These are phyloP conservation scores for Drosophila bipectinata DNA, from an alignment of 1,140 invertebrate species.

Conservation along the genomic window DNA sequence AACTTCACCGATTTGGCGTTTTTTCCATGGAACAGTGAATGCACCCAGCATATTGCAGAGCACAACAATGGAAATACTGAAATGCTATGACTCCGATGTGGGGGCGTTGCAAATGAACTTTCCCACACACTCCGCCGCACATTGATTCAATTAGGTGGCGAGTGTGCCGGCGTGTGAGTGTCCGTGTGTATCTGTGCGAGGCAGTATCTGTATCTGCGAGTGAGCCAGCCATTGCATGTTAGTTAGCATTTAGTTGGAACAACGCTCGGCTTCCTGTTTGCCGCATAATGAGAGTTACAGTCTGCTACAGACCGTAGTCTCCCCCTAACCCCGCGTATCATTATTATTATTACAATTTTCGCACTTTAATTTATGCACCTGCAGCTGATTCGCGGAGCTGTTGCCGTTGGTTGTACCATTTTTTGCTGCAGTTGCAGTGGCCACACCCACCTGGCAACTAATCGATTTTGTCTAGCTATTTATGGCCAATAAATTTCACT, in stretches of 20 bases:
- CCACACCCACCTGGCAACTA: constrained; percentile 74
- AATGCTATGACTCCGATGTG: constrained; percentile 52
- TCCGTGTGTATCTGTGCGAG: constrained; percentile 10
- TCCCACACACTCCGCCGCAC: constrained; percentile 62
- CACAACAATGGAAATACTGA: constrained; percentile 64
- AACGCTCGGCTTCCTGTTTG: constrained; percentile 68
- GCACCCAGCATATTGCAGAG: constrained; percentile 17
- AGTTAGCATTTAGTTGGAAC: constrained; percentile 69
- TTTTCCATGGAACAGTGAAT: neutral
- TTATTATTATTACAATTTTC: constrained; percentile 77
- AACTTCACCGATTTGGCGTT: neutral
- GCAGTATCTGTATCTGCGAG: neutral
- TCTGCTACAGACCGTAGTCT: constrained; percentile 10
- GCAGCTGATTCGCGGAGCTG: constrained; percentile 68
- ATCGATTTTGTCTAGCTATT: constrained; percentile 79
- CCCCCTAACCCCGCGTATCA: constrained; percentile 41
- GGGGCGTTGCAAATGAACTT: constrained; percentile 78
- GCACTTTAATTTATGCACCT: constrained; percentile 82
- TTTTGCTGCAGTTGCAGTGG: constrained; percentile 42
- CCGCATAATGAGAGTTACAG: constrained; percentile 59
- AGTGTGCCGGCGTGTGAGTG: constrained; percentile 2
- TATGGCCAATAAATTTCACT: constrained; percentile 79
- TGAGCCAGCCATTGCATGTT: constrained; percentile 67
- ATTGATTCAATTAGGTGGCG: constrained; percentile 63
- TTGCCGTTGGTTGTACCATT: constrained; percentile 1